These are phyloP conservation scores for Melanargia galathea DNA, from an alignment of 2,888 invertebrate species.

Conservation along the genomic window DNA sequence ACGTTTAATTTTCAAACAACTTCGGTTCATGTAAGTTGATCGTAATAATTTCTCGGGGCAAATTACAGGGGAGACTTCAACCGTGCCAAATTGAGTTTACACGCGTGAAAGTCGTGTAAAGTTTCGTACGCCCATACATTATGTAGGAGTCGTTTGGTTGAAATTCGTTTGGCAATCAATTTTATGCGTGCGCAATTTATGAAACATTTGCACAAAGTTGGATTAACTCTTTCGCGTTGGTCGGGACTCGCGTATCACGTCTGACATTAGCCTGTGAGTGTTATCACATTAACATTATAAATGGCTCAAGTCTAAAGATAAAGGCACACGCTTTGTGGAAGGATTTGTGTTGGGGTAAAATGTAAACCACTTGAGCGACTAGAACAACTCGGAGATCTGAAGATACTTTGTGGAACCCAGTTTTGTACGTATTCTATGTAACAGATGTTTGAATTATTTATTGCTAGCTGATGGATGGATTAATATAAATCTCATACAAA, in stretches of 20 bases:
- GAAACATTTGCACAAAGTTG: constrained; percentile 27
- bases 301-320: constrained; percentile 13
- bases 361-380: constrained; percentile 5
- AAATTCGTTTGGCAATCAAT: constrained; percentile 9
- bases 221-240: constrained; percentile 25
- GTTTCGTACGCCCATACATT: neutral
- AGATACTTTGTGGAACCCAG: neutral
- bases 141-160: neutral
- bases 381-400: neutral
- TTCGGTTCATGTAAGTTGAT: constrained; percentile 34
- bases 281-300: constrained; percentile 41
- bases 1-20: constrained; percentile 33
- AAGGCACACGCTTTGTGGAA: constrained; percentile 14
- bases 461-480: no score
- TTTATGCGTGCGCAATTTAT: neutral
- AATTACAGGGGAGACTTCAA: constrained; percentile 29
- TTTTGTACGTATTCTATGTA: neutral
- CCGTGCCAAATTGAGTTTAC: constrained; percentile 23
- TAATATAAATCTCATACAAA: no score
- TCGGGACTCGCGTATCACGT: constrained; percentile 40
- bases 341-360: neutral
- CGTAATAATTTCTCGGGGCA: constrained; percentile 36
- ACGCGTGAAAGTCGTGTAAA: constrained; percentile 46
- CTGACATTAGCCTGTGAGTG: constrained; percentile 50
- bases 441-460: neutral